A percentile compares a stretch with the other conserved stretches of the same genome.
phyloP scores from a whole-genome alignment of 2,888 invertebrate species.

The Brachylomia viminalis region DNA sequence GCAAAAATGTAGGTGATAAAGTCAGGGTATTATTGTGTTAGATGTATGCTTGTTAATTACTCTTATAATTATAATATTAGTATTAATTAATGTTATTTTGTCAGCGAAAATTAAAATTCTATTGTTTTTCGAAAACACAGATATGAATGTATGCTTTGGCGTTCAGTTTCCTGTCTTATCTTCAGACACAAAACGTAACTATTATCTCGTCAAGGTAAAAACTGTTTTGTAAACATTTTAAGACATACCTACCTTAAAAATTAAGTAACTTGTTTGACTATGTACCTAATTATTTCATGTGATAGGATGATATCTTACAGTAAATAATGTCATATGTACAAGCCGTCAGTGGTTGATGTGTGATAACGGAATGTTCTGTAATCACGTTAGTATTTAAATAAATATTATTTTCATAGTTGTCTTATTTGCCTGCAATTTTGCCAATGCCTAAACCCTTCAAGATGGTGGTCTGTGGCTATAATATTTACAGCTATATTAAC shows the following conservation, averaged over 20 bases:
- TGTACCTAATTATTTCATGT: slow-evolving; percentile 35
- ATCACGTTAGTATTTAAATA: slow-evolving; percentile 36
- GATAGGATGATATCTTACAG: slow-evolving; percentile 39
- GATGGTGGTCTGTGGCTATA: background rate
- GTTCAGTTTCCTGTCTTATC: background rate
- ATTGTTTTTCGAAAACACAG: background rate
- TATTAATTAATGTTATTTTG: slow-evolving; percentile 8
- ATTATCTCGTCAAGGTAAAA: slow-evolving; percentile 42
- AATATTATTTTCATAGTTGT: slow-evolving; percentile 21
- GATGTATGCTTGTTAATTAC: slow-evolving; percentile 18
- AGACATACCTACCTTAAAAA: slow-evolving; percentile 33
- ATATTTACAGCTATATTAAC: background rate
- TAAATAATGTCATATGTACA: slow-evolving; percentile 45
- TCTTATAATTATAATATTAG: slow-evolving; percentile 13
- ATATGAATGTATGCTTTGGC: background rate
- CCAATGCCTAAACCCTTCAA: background rate
- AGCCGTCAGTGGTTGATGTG: slow-evolving; percentile 15
- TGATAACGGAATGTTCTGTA: slow-evolving; percentile 20
- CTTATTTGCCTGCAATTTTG: background rate
- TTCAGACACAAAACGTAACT: background rate
- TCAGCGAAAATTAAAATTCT: background rate
- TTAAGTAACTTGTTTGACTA: slow-evolving; percentile 49
- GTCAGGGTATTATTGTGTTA: slow-evolving; percentile 50
- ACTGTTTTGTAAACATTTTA: slow-evolving; percentile 1
- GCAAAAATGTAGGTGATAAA: slow-evolving; percentile 8